Evolutionary conservation across 2,113 vertebrate species (phyloP), one percentile per base, ranked within the genome.

Genomic region (Clarias gariepinus): DNA sequence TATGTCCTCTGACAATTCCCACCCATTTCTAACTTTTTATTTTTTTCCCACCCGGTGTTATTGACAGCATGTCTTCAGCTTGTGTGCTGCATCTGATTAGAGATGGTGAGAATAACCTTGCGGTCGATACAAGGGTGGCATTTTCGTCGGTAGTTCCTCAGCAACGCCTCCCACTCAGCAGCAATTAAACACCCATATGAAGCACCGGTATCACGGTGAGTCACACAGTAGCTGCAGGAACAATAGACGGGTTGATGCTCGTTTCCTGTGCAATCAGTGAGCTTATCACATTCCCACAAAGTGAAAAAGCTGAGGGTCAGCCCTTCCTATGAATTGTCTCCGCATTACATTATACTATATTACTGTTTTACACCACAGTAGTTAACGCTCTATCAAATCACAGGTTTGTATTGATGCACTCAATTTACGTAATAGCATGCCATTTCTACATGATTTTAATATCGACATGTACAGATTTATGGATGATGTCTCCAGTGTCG

Each of bases 1-100:
- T 85, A 21, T 66, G 12, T 85, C 81, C 63, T 78, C 86, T 47
- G 63, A 85, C 74, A 82, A 85, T 85, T 71, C 83, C 81, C 28
- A 64, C 69, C 63, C 33, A 71, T 83, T 83, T 66, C 36, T 64
- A 61, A 68, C 78, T 74, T n/a, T 71, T 76, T 15, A 18, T 73
- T 71, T 77, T 66, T 63, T 16, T 74, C 71, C 53, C n/a, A n/a
- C 47, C 60, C 68, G 7, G 2, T 18, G n/a, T 41, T 81, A 82
- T 89, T 58, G 80, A 36, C 81, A 52, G 47, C 80, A n/a, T 36
- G 30, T 80, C 83, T 85, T 61, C 25, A 2, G 25, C 5, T 19
- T 3, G 25, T 55, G 36, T 7, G 18, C 12, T 78, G 52, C 60
- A 5, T 68, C 61, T 36, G 47, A 64, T 30, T 63, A 28, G 16